These are phyloP conservation scores for Acromyrmex echinatior DNA, from an alignment of 1,140 invertebrate genomes.

Conservation along the genomic window DNA sequence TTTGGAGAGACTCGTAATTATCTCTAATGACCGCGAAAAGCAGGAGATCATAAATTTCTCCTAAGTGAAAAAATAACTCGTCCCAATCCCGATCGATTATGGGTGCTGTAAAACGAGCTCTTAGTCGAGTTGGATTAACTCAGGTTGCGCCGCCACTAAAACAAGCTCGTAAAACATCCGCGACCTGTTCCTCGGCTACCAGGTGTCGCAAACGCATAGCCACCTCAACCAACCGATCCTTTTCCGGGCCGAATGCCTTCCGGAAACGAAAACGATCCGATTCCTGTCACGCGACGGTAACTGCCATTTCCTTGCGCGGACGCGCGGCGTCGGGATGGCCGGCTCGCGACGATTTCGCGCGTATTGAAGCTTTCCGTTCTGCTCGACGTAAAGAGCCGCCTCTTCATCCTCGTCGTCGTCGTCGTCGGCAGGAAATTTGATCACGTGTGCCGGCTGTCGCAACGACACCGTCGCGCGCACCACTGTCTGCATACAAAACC, in stretches of 20 bases:
- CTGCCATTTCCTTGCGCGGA: constrained; percentile 1
- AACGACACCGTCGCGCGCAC: constrained; percentile 72
- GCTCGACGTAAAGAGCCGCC: constrained; percentile 27
- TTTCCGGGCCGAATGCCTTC: not conserved
- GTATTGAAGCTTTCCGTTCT: constrained; percentile 51
- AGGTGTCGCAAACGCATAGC: constrained; percentile 5
- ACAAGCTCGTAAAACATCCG: constrained; percentile 30
- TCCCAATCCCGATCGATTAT: not conserved
- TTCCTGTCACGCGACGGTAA: constrained; percentile 13
- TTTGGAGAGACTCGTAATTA: not conserved
- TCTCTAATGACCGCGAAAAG: not conserved
- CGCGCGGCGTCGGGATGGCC: not conserved
- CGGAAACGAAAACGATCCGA: not conserved
- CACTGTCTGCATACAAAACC: constrained; percentile 80
- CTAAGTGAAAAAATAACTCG: not conserved
- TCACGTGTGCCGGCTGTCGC: constrained; percentile 79
- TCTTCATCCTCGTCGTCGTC: constrained; percentile 35
- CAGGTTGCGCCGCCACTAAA: constrained; percentile 6
- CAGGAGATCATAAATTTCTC: not conserved
- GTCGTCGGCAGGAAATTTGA: constrained; percentile 79
- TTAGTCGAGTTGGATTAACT: constrained; percentile 10
- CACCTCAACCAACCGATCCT: not conserved
- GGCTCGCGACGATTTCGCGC: constrained; percentile 3
- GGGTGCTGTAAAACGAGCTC: constrained; percentile 8
- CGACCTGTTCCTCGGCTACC: not conserved